Evolutionary conservation across 2,113 vertebrate genomes (phyloP).

Genomic region (Kryptolebias marmoratus): DNA sequence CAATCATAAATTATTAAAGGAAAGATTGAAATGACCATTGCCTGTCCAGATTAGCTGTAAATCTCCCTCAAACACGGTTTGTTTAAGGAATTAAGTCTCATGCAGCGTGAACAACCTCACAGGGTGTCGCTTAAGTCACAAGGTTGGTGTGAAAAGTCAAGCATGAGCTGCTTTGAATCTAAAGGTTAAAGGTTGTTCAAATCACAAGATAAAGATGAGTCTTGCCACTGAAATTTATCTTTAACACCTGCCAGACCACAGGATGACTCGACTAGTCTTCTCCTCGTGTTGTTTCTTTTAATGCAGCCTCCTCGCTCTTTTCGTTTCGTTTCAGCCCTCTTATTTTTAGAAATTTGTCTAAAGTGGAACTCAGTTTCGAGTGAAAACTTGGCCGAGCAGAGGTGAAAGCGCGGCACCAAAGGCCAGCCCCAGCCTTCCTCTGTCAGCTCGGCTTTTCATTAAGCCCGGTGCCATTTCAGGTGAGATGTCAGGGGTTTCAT

Average conservation of each 20-base stretch:
- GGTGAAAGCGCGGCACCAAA: conserved; percentile 38
- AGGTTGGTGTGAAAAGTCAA: conserved; percentile 42
- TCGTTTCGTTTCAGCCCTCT: conserved; percentile 13
- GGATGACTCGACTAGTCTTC: neutral
- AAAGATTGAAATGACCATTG: conserved; percentile 73
- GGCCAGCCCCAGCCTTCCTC: conserved; percentile 37
- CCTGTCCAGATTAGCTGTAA: conserved; percentile 73
- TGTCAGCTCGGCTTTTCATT: conserved; percentile 64
- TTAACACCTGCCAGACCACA: conserved; percentile 16
- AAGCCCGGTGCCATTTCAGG: conserved; percentile 42
- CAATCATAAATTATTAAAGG: conserved; percentile 78
- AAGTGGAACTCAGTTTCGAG: conserved; percentile 39
- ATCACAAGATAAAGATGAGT: conserved; percentile 28
- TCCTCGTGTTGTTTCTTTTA: neutral
- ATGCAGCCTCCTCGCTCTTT: neutral
- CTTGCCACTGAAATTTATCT: neutral
- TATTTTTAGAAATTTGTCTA: conserved; percentile 18
- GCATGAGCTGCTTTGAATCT: conserved; percentile 50
- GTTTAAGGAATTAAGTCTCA: conserved; percentile 76
- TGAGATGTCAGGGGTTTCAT: conserved; percentile 51
- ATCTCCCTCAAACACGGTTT: conserved; percentile 72
- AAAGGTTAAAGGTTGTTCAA: conserved; percentile 46
- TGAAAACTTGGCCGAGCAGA: conserved; percentile 26
- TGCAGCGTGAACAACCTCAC: conserved; percentile 47
- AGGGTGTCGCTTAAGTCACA: conserved; percentile 42